phyloP scores from a whole-genome alignment of 2,888 invertebrate species.

The Cynaeus angustus region DNA sequence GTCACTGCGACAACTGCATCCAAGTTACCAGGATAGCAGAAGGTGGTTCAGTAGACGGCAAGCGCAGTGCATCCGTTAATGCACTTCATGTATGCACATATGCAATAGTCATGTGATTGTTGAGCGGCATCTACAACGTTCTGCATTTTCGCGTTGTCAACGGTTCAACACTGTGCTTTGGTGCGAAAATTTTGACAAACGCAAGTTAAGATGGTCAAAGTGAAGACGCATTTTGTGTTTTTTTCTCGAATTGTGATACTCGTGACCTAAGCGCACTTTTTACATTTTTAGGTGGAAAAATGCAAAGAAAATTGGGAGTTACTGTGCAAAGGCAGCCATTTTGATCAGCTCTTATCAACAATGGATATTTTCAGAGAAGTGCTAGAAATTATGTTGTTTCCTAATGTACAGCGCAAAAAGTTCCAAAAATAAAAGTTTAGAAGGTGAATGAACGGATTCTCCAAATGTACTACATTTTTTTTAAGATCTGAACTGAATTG shows the following conservation, averaged over 20 bases:
- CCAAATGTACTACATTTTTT: constrained; percentile 12
- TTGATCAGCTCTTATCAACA: constrained; percentile 10
- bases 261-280: not conserved
- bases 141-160: constrained; percentile 11
- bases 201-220: not conserved
- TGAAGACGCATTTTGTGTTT: constrained; percentile 1
- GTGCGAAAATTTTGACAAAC: constrained; percentile 18
- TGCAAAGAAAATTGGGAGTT: constrained; percentile 12
- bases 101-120: constrained; percentile 26
- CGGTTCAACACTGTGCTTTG: not conserved
- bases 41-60: constrained; percentile 58
- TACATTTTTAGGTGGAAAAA: not conserved
- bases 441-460: constrained; percentile 27
- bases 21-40: constrained; percentile 65
- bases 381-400: not conserved
- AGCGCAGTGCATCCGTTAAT: constrained; percentile 56
- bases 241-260: not conserved
- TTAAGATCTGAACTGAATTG: not conserved
- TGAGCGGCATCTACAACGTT: constrained; percentile 18
- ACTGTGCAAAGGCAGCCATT: constrained; percentile 18
- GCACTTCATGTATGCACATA: constrained; percentile 24
- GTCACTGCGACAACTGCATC: constrained; percentile 64
- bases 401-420: not conserved
- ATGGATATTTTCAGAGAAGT: not conserved
- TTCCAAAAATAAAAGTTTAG: constrained; percentile 22